Base-by-base conservation (phyloP, 2,888 invertebrate genomes). In the Nomada flava region DNA sequence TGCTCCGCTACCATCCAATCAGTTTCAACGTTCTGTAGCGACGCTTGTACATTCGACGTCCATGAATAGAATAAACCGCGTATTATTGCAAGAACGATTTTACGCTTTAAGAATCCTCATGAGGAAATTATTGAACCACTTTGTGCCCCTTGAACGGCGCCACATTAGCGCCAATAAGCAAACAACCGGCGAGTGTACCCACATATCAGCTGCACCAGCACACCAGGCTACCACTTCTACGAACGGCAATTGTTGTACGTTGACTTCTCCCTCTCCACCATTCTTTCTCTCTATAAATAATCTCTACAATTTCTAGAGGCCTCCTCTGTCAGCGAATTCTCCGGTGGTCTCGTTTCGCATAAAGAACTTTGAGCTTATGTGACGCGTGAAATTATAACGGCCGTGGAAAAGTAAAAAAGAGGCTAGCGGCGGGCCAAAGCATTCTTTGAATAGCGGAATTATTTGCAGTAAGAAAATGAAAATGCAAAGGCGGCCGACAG, bases 311-410 rank as follows among this genome's bases (percentile, higher is more conserved):
- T 85, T 83, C 88, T 83, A 88, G 80, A 74, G 80, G 75, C 67
- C 79, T 76, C 78, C 71, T 80, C 65, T 81, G 74, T 83, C 80
- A 76, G 83, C 76, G 84, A 84, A 87, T 87, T 83, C 83, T 77
- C 86, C 77, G 82, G 83, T 86, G 88, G 83, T 87, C 85, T 87
- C 82, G 80, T 86, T 81, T 72, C 82, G 72, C 83, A 79, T 82
- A 79, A 82, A 80, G 76, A 85, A 89, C 88, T 89, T 90, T 89
- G 88, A 89, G 89, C 85, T 88, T 87, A 88, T 85, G 88, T 86
- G 90, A 87, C 87, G 89, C 90, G 90, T 89, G 91, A 90, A 91
- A 91, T 91, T 88, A 89, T 88, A 88, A 86, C 86, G 68, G 68
- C 69, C 60, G 52, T 52, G 68, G 70, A 69, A 69, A 71, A 76